Evolutionary conservation across 2,113 vertebrate species (phyloP).

Genomic region (Agelaius phoeniceus): DNA sequence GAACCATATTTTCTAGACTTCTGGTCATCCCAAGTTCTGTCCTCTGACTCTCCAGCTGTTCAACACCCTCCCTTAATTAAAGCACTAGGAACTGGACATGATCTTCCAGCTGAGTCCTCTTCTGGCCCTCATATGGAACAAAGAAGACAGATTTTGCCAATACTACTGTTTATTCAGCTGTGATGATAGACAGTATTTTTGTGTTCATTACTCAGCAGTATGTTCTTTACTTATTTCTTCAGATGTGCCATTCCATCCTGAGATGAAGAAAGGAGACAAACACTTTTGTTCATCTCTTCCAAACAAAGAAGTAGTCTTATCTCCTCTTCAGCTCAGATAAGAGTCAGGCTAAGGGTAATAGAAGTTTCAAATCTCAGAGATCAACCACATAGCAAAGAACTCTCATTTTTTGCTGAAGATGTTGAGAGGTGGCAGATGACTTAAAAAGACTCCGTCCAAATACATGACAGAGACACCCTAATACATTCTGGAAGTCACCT

Average conservation of each 20-base stretch:
- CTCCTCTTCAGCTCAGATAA: neutral
- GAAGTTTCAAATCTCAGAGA: neutral
- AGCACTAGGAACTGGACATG: neutral
- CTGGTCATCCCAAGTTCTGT: neutral
- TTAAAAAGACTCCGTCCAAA: neutral
- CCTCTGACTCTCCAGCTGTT: neutral
- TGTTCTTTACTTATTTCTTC: neutral
- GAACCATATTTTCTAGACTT: neutral
- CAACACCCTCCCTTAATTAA: neutral
- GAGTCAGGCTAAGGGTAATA: neutral
- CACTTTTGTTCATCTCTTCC: neutral
- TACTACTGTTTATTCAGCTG: constrained; percentile 3
- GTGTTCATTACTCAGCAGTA: neutral
- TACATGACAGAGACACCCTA: neutral
- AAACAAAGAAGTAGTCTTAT: neutral
- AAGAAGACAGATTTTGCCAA: neutral
- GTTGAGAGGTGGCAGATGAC: neutral
- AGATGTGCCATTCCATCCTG: neutral
- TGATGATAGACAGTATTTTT: neutral
- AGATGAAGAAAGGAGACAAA: neutral
- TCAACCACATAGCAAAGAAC: neutral
- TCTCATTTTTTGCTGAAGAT: neutral
- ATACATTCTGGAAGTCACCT: neutral
- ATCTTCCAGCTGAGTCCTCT: neutral
- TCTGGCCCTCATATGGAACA: neutral